These are phyloP conservation scores for Clusia tigrina DNA, from an alignment of 2,888 invertebrate species.

Conservation along the genomic window DNA sequence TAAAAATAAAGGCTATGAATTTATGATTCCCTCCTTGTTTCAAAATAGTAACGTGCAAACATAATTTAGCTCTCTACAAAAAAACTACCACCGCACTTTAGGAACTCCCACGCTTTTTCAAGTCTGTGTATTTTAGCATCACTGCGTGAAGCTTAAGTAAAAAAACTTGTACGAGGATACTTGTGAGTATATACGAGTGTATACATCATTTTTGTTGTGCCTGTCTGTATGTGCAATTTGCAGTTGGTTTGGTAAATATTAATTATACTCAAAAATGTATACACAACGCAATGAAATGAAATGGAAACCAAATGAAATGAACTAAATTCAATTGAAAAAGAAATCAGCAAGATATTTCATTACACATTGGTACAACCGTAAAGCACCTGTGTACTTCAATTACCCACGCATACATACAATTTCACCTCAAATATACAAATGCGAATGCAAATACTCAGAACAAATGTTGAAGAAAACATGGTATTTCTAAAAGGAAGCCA, in stretches of 20 bases:
- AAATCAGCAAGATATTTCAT: constrained; percentile 33
- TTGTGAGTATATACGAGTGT: constrained; percentile 5
- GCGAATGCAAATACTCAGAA: too few relatives aligned
- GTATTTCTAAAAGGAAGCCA: too few relatives aligned
- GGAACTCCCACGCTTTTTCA: too few relatives aligned
- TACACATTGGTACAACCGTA: constrained; percentile 11
- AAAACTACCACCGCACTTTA: too few relatives aligned
- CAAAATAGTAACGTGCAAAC: too few relatives aligned
- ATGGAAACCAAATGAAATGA: constrained; percentile 22
- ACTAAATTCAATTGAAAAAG: constrained; percentile 21
- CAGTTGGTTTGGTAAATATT: constrained; percentile 19
- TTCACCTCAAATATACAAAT: constrained; percentile 19
- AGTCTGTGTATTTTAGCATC: neutral
- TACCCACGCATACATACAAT: constrained; percentile 17
- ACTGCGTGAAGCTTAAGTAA: constrained; percentile 5
- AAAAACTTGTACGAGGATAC: neutral
- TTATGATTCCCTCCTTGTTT: too few relatives aligned
- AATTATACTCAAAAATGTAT: constrained; percentile 25
- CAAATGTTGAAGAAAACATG: neutral
- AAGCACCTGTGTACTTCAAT: neutral
- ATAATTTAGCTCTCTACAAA: too few relatives aligned
- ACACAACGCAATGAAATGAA: constrained; percentile 16
- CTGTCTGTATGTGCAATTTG: too few relatives aligned
- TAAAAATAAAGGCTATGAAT: too few relatives aligned
- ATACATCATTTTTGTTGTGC: too few relatives aligned